Evolutionary conservation across 2,113 vertebrate species (phyloP), one percentile per base, ranked within the genome.

Genomic region (Eretmodus cyanostictus): DNA sequence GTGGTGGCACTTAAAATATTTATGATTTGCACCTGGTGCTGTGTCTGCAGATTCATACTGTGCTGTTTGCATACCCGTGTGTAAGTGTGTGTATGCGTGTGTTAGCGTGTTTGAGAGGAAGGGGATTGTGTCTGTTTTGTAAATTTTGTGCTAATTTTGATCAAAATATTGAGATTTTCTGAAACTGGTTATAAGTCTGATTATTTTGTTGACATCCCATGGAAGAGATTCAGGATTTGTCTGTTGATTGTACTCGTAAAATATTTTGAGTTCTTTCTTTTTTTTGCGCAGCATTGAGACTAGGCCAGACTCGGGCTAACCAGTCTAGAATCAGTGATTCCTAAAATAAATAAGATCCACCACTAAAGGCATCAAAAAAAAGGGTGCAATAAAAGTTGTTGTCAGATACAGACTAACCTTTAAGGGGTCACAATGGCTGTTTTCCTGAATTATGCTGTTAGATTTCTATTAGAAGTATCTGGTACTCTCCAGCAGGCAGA

Each of bases 1-100:
- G 82, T 81, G 27, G 87, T 80, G 73, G 82, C 85, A 86, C 54
- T 80, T 94, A 40, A 89, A 91, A 88, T 91, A 93, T 95, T 92
- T 92, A 91, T 86, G 81, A 92, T 94, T 86, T 93, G 87, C 91
- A 94, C 91, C 92, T 94, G 90, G 84, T 92, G 93, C 90, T 93
- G 86, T 29, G 49, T 71, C 86, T 55, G 93, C 87, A 92, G 45
- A 85, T 91, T 87, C 47, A 27, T 68, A 57, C 73, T 85, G 49
- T 83, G 17, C 13, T 27, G 29, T 82, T 24, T 83, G 51, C 81
- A 10, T 24, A 10, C n/a, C 66, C 81, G 55, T 81, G 45, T 17
- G 24, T 81, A 61, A 34, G 82, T 57, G 34, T 83, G 34, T 78
- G 76, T 80, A 40, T 82, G 80, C 31, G 31, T 49, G 81, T 80